Evolutionary conservation across 2,888 invertebrate species (phyloP).

Genomic region (Lymantria dispar): DNA sequence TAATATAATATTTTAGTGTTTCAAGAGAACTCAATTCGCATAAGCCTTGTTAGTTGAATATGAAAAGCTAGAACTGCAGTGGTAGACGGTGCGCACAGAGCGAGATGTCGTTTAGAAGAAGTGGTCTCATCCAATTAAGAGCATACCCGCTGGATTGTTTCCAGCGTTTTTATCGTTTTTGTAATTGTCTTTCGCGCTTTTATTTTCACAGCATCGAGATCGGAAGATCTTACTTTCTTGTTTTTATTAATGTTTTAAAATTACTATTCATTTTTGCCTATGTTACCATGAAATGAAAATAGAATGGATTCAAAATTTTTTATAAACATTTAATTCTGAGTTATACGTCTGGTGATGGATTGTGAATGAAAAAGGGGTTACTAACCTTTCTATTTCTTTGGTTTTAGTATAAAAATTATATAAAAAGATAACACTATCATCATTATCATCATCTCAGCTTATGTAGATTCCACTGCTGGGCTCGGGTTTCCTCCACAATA

Average conservation of each 20-base stretch:
- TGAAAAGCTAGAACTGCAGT: slow-evolving; percentile 39
- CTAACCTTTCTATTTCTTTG: too few relatives aligned
- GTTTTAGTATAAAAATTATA: too few relatives aligned
- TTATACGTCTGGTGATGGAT: too few relatives aligned
- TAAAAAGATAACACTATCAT: too few relatives aligned
- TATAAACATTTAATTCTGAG: not conserved
- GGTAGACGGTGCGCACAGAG: slow-evolving; percentile 28
- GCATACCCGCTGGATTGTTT: slow-evolving; percentile 73
- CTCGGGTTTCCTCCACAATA: too few relatives aligned
- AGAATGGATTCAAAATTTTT: not conserved
- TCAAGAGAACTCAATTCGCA: slow-evolving; percentile 13
- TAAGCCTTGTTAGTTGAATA: slow-evolving; percentile 45
- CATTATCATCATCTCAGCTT: too few relatives aligned
- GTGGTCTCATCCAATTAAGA: slow-evolving; percentile 80
- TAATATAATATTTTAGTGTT: not conserved
- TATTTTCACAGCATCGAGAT: slow-evolving; percentile 54
- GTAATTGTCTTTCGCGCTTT: slow-evolving; percentile 67
- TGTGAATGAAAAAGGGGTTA: too few relatives aligned
- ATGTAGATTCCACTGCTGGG: too few relatives aligned
- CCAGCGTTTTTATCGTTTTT: slow-evolving; percentile 72
- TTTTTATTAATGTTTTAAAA: slow-evolving; percentile 32
- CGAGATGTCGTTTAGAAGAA: slow-evolving; percentile 72
- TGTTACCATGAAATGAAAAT: not conserved
- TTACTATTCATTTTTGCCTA: not conserved
- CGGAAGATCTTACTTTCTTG: slow-evolving; percentile 26